A percentile compares a stretch with the other conserved stretches of the same genome.
These are phyloP conservation scores for Blennius ocellaris DNA, from an alignment of 2,113 vertebrate species.

Conservation along the genomic window DNA sequence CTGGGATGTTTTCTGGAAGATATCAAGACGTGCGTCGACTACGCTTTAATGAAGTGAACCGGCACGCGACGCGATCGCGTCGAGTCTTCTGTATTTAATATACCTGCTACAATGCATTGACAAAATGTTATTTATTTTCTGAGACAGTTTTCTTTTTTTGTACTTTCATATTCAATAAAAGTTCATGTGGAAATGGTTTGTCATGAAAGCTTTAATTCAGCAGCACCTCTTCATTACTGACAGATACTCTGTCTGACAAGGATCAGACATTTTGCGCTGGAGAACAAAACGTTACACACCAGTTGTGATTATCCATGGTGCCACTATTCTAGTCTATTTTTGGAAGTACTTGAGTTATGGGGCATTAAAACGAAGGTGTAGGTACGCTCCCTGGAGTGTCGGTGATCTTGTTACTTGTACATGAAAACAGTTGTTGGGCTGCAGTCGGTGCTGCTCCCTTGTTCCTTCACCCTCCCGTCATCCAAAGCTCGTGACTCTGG, in stretches of 20 bases:
- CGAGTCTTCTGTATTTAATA: neutral
- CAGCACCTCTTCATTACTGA: neutral
- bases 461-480: no score
- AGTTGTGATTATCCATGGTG: no score
- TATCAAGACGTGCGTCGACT: accelerated
- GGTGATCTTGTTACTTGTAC: no score
- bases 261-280: neutral
- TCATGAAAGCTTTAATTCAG: neutral
- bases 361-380: no score
- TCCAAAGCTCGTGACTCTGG: no score
- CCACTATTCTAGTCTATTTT: no score
- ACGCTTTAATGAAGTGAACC: neutral
- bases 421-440: no score
- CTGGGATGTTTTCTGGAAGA: accelerated
- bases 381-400: no score
- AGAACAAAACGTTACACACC: neutral
- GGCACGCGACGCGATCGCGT: neutral
- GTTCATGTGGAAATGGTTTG: neutral
- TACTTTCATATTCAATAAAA: conserved; percentile 61
- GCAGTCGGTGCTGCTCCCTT: no score
- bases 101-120: conserved; percentile 37
- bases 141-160: conserved; percentile 19
- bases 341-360: no score
- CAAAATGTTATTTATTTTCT: conserved; percentile 45
- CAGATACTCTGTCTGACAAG: neutral